A percentile compares a stretch with the other conserved stretches of the same genome.
phyloP scores from a whole-genome alignment of 2,888 invertebrate species.

The Celastrina argiolus region DNA sequence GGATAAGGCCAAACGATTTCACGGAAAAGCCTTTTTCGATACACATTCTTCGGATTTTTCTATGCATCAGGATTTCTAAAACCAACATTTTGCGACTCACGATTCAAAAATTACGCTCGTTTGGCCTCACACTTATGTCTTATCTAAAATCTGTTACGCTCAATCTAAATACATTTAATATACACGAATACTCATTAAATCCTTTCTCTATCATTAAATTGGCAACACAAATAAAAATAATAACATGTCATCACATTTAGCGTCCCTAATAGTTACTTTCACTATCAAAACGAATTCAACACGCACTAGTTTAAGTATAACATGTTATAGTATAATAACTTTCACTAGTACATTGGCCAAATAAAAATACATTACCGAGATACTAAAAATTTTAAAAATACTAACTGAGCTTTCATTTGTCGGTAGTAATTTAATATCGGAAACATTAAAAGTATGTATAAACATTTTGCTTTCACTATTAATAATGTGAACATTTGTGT shows the following conservation, averaged over 20 bases:
- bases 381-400: not conserved
- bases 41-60: no score
- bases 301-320: constrained; percentile 30
- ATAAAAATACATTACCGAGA: not conserved
- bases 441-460: not conserved
- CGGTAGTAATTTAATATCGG: not conserved
- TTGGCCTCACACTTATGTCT: not conserved
- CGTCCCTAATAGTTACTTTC: constrained; percentile 33
- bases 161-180: not conserved
- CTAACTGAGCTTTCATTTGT: not conserved
- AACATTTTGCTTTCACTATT: not conserved
- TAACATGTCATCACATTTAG: constrained; percentile 28
- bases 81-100: no score
- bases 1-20: no score
- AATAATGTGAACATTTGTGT: not conserved
- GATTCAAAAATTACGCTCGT: no score
- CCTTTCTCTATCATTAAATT: constrained; percentile 17
- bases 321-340: no score
- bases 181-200: constrained; percentile 1
- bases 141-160: not conserved
- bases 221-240: constrained; percentile 26
- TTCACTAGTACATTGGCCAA: constrained; percentile 29
- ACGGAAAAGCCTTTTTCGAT: no score
- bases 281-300: constrained; percentile 28
- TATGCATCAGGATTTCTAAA: no score